Evolutionary conservation across 2,113 vertebrate genomes (phyloP), one percentile per base, ranked within the genome.

Genomic region (Semnornis frantzii): DNA sequence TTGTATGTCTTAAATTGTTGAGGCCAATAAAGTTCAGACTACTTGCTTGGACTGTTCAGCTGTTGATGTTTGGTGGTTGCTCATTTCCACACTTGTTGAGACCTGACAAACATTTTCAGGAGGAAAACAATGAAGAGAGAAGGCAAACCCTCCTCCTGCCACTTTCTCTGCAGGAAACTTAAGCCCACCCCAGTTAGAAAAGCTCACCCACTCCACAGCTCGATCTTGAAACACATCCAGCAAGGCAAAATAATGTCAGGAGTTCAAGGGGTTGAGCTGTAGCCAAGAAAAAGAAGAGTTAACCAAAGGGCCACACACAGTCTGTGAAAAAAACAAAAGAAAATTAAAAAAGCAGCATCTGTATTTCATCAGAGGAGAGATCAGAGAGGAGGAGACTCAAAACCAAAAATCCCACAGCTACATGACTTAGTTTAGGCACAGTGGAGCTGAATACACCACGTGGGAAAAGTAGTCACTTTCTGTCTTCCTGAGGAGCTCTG

Each of bases 251-350:
- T 10, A 68, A 31, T n/a, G 27, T 92, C 60, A 74, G 52, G 82
- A 92, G 84, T 91, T 95, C 91, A 94, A 95, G 92, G 92, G 62
- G 64, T 91, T 95, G 96, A 96, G 90, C 44, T 62, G 54, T 39
- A 82, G 94, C 89, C 95, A 96, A 94, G 63, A 37, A 82, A 62
- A 83, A 89, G 63, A 82, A 62, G 86, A 89, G 63, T 27, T 60
- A 90, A 82, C 74, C 82, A 92, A 85, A 62, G 84, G 82, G 44
- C 23, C 48, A 27, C 8, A 27, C 31, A 60, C 55, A 31, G 23
- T 18, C 64, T 75, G 50, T 33, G 72, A 64, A 64, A 39, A 62
- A 68, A 64, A 39, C 58, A 44, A 44, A 44, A 44, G 68, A 68
- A 64, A 39, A 62, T 37, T 16, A 44, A 48, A 48, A 84, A 68